Percentiles rank a stretch among this genome's conserved stretches.
phyloP scores from a whole-genome alignment of 2,113 vertebrate species.

The Macaca mulatta region DNA sequence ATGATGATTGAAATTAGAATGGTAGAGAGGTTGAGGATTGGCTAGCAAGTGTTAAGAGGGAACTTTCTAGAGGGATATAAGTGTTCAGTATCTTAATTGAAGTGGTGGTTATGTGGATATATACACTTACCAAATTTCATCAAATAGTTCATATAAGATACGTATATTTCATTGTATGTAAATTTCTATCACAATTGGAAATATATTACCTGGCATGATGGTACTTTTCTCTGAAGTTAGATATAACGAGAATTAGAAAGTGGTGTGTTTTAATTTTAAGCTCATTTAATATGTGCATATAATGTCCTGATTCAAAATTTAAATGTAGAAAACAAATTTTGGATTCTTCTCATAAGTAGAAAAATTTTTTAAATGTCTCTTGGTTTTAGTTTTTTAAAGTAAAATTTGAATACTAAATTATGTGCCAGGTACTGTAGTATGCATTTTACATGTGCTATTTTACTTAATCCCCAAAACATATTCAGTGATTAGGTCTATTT shows the following conservation, averaged over 20 bases:
- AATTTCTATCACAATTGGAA: slow-evolving; percentile 2
- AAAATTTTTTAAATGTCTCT: background rate
- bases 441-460: background rate
- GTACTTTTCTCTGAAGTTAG: background rate
- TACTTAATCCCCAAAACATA: background rate
- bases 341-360: background rate
- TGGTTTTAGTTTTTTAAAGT: slow-evolving; percentile 11
- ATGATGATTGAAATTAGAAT: background rate
- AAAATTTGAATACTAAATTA: slow-evolving; percentile 37
- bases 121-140: background rate
- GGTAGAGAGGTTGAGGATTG: background rate
- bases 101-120: background rate
- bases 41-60: background rate
- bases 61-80: background rate
- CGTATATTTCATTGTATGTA: background rate
- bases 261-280: background rate
- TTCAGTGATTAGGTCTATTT: background rate
- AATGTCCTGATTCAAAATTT: background rate
- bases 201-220: background rate
- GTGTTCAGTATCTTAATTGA: background rate
- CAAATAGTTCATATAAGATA: background rate
- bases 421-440: background rate
- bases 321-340: background rate
- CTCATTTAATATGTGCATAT: background rate
- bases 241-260: background rate